Conservation (phyloP, 2,797 vertebrate species). For the Cottoperca gobio region DNA sequence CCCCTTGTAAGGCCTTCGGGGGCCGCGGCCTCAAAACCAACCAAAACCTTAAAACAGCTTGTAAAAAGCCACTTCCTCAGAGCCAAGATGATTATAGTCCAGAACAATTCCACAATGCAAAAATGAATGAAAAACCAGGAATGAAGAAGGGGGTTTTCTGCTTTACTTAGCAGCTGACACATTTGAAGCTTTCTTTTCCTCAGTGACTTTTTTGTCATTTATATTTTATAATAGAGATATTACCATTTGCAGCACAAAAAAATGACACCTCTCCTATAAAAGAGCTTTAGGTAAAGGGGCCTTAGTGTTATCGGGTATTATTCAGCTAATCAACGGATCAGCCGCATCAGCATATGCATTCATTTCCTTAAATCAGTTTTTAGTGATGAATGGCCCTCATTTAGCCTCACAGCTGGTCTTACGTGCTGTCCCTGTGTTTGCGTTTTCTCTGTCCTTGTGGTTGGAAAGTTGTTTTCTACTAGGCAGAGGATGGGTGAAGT, state of each 20-base stretch:
- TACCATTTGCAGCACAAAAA: conserved; percentile 9
- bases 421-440: conserved; percentile 54
- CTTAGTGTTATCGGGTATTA: conserved; percentile 53
- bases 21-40: conserved; percentile 76
- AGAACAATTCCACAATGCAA: conserved; percentile 72
- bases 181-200: conserved; percentile 18
- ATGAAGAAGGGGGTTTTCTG: conserved; percentile 33
- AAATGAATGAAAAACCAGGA: conserved; percentile 50
- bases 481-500: conserved; percentile 18
- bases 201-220: conserved; percentile 15
- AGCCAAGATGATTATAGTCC: conserved; percentile 63
- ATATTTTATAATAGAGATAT: conserved; percentile 33
- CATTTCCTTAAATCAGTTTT: conserved; percentile 78
- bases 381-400: conserved; percentile 79
- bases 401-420: conserved; percentile 72
- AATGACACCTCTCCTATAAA: conserved; percentile 45
- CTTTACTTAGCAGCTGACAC: conserved; percentile 51
- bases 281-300: conserved; percentile 17
- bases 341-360: conserved; percentile 75
- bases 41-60: conserved; percentile 76
- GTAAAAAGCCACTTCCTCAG: conserved; percentile 79
- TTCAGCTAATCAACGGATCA: conserved; percentile 72
- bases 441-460: conserved; percentile 32
- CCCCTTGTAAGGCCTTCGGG: conserved; percentile 75
- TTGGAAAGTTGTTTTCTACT: conserved; percentile 36